Base-by-base conservation (phyloP, 1,140 invertebrate genomes). In the Asbolus verrucosus region DNA sequence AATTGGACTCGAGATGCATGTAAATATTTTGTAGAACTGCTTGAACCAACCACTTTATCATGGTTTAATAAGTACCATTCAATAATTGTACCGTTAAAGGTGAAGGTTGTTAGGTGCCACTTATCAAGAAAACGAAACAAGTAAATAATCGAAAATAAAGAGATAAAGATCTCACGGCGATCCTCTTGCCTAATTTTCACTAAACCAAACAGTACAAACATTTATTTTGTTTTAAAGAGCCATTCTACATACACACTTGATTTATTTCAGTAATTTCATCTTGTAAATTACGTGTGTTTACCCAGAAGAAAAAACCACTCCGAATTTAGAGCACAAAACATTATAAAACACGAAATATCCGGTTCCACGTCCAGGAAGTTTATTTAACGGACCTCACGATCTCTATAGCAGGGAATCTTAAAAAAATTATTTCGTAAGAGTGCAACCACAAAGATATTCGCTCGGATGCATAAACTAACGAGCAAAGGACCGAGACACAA, bases 311-410 rank as follows among this genome's bases (percentile, higher is more conserved):
- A 41, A 41, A 41, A 41, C 39, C 39, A 13, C 43, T 14, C 43
- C 18, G 21, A 50, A 18, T 50, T 50, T 50, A 50, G 43, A 50
- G 15, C 39, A 41, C 39, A 41, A 41, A 41, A 41, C 39, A 16
- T 41, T 15, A 41, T 41, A 41, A 41, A 41, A 41, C 39, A 41
- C 39, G 39, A 41, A 50, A 50, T 50, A 50, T 50, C 43, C 43
- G 43, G 43, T 50, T 43, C 15, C 39, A 15, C 39, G 13, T 43
- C 9, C 15, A 50, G 43, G 43, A 50, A 50, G 43, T 50, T 50
- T 50, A 14, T 21, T 50, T 13, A 50, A 21, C 16, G 43, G 43
- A 13, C 18, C 18, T 21, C 43, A 9, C 14, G 41, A 19, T 41
- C n/a, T n/a, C n/a, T n/a, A n/a, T n/a, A n/a, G n/a, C n/a, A n/a